phyloP scores from a whole-genome alignment of 2,888 invertebrate species.

The Amblyteles armatorius region DNA sequence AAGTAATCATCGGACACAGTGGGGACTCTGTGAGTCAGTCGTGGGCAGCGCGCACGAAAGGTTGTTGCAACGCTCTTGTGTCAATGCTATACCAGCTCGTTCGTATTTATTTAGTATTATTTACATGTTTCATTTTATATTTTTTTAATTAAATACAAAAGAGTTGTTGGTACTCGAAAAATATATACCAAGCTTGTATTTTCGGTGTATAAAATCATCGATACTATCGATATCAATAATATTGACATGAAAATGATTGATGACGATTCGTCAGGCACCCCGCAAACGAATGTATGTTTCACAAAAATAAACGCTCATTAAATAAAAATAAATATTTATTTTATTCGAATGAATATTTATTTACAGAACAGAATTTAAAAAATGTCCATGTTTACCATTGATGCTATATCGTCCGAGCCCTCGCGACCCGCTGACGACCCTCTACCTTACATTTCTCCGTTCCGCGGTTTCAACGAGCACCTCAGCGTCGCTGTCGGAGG shows the following conservation, averaged over 20 bases:
- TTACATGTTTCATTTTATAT: background rate
- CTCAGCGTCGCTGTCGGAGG: background rate
- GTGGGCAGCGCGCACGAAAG: background rate
- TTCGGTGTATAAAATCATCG: background rate
- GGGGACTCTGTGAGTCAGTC: constrained; percentile 8
- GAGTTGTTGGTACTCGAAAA: background rate
- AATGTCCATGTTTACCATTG: background rate
- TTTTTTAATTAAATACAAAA: background rate
- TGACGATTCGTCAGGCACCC: too few species aligned
- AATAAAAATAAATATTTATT: background rate
- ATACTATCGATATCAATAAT: background rate
- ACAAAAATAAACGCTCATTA: background rate
- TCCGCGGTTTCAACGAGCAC: background rate
- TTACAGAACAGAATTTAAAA: background rate
- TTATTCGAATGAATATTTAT: background rate
- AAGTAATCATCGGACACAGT: constrained; percentile 13
- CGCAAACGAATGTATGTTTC: background rate
- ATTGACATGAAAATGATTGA: background rate
- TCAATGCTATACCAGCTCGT: background rate
- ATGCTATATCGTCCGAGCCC: background rate
- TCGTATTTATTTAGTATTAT: background rate
- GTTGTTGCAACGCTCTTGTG: constrained; percentile 6
- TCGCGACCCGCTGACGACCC: constrained; percentile 8
- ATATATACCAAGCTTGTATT: background rate
- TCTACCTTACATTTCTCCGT: constrained; percentile 8